phyloP scores from a whole-genome alignment of 1,140 invertebrate species.

The Zaprionus gabonicus region DNA sequence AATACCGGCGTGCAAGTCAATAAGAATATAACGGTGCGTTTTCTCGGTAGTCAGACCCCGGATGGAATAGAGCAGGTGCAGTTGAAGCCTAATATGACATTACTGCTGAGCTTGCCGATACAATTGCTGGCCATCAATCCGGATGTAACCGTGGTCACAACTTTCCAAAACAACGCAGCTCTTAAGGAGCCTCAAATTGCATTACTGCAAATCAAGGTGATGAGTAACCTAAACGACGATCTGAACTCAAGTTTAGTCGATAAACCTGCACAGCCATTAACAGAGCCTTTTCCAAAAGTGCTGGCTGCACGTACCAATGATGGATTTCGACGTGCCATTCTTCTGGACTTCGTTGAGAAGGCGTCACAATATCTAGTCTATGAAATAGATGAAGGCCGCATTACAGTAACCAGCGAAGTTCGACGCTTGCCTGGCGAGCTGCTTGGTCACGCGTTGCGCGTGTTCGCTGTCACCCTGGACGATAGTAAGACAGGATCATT shows the following conservation, averaged over 20 bases:
- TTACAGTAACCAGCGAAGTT: slow-evolving; percentile 45
- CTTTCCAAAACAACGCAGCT: slow-evolving; percentile 13
- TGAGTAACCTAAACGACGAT: slow-evolving; percentile 41
- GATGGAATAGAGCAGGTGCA: slow-evolving; percentile 48
- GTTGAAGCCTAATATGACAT: slow-evolving; percentile 43
- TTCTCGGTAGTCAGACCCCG: slow-evolving; percentile 35
- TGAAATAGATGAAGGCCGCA: slow-evolving; percentile 61
- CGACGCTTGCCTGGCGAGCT: slow-evolving; percentile 51
- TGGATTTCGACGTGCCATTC: slow-evolving; percentile 56
- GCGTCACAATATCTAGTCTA: slow-evolving; percentile 53
- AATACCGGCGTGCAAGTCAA: slow-evolving; percentile 46
- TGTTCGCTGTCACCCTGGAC: slow-evolving; percentile 40
- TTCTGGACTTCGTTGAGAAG: slow-evolving; percentile 47
- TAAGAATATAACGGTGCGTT: slow-evolving; percentile 37
- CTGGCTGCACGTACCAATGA: slow-evolving; percentile 45
- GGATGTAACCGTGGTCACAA: slow-evolving; percentile 30
- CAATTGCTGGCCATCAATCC: slow-evolving; percentile 39
- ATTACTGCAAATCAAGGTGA: slow-evolving; percentile 49
- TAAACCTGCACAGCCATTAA: not conserved
- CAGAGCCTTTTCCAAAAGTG: slow-evolving; percentile 24
- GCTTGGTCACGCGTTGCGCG: slow-evolving; percentile 29
- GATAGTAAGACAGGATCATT: not conserved
- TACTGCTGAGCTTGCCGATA: slow-evolving; percentile 47
- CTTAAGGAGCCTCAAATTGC: slow-evolving; percentile 28
- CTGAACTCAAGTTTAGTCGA: slow-evolving; percentile 22